A percentile compares a stretch with the other conserved stretches of the same genome.
Conservation (phyloP, 2,113 vertebrate species). For the Carollia perspicillata region DNA sequence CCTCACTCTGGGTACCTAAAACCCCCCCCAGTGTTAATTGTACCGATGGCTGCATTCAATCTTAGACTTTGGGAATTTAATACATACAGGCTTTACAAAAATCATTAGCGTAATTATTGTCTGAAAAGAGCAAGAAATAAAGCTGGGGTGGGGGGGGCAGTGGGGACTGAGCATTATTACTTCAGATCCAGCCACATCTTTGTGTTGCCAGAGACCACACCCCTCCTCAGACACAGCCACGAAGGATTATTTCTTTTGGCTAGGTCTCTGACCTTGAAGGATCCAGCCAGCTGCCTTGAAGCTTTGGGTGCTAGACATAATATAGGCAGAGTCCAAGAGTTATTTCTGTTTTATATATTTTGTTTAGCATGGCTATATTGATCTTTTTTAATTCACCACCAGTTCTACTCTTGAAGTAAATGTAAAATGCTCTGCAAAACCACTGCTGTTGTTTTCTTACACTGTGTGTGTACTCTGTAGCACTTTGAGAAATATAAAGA, state of each 20-base stretch:
- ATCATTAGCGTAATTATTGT: background rate
- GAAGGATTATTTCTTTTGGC: slow-evolving; percentile 61
- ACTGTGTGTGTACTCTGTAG: background rate
- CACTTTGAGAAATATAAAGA: background rate
- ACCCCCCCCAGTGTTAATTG: background rate
- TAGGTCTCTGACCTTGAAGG: slow-evolving; percentile 42
- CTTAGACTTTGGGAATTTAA: background rate
- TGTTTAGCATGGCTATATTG: slow-evolving; percentile 30
- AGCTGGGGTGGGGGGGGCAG: background rate
- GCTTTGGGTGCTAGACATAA: slow-evolving; percentile 68
- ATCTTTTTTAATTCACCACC: background rate
- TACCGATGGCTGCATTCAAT: background rate
- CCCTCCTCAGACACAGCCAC: slow-evolving; percentile 2
- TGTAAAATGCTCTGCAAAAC: background rate
- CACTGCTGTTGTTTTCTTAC: background rate
- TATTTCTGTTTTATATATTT: slow-evolving; percentile 54
- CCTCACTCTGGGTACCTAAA: background rate
- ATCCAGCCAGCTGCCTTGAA: slow-evolving; percentile 34
- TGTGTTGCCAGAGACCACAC: slow-evolving; percentile 29
- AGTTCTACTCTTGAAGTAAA: background rate
- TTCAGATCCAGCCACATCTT: background rate
- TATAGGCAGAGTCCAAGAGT: slow-evolving; percentile 24
- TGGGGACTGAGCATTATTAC: background rate
- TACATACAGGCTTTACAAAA: background rate
- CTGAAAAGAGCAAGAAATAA: background rate